These are phyloP conservation scores for Rallus crepitans DNA, from an alignment of 2,797 vertebrate species.

Conservation along the genomic window DNA sequence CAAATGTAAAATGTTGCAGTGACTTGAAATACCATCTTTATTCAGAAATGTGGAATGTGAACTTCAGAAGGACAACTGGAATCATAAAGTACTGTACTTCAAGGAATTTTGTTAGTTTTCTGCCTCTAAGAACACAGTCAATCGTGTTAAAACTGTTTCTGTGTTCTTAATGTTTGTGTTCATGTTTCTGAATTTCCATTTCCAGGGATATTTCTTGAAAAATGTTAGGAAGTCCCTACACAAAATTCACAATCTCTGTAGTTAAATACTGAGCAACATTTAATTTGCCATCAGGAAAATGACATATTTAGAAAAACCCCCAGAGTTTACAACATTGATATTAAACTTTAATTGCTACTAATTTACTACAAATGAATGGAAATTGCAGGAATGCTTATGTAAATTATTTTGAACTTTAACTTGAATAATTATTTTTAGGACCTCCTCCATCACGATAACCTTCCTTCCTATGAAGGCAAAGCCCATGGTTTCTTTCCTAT, in stretches of 20 bases:
- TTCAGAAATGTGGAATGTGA: background rate
- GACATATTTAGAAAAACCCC: accelerated
- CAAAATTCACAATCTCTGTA: background rate
- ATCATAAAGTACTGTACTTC: background rate
- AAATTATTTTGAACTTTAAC: background rate
- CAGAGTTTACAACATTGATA: background rate
- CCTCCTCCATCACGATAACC: background rate
- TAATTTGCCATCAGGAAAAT: background rate
- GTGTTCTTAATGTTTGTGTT: too few species aligned
- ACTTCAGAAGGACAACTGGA: background rate
- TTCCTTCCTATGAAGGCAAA: background rate
- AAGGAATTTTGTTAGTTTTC: background rate
- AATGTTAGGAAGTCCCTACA: background rate
- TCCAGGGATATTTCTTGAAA: background rate
- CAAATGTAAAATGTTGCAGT: background rate
- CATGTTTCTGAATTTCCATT: background rate
- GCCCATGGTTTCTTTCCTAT: background rate
- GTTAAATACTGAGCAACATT: background rate
- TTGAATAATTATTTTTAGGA: background rate
- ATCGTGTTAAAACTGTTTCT: background rate
- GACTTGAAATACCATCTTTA: background rate
- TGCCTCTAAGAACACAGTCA: background rate
- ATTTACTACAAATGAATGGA: background rate
- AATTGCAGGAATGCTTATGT: background rate
- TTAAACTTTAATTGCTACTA: background rate